Evolutionary conservation across 1,140 invertebrate species (phyloP).

Genomic region (Hylaeus anthracinus): DNA sequence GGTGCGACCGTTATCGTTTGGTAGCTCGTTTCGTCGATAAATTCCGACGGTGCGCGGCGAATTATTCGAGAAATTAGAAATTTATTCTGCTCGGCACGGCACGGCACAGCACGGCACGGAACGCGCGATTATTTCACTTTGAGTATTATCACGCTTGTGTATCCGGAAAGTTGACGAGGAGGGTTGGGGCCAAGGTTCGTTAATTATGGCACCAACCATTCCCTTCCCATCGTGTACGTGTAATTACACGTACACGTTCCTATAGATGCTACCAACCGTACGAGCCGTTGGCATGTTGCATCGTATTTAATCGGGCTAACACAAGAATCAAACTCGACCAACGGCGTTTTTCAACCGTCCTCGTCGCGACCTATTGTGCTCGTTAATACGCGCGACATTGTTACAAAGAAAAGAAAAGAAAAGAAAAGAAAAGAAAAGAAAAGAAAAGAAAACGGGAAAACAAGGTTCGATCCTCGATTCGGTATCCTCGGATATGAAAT

Average conservation of each 20-base stretch:
- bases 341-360: neutral
- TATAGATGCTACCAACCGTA: neutral
- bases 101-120: neutral
- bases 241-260: constrained; percentile 19
- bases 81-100: neutral
- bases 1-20: neutral
- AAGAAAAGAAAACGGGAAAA: too few species aligned
- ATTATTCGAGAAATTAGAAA: constrained; percentile 2
- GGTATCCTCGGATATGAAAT: neutral
- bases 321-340: neutral
- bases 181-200: neutral
- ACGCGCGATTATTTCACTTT: neutral
- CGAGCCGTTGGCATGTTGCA: neutral
- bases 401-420: neutral
- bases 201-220: constrained; percentile 23
- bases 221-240: neutral
- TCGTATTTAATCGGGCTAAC: constrained; percentile 4
- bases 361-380: neutral
- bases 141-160: constrained; percentile 4
- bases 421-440: neutral
- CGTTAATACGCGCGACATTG: neutral
- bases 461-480: too few species aligned
- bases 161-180: neutral
- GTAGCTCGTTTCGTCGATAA: neutral
- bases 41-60: neutral